phyloP scores from a whole-genome alignment of 1,140 invertebrate species.

The Homarus americanus region DNA sequence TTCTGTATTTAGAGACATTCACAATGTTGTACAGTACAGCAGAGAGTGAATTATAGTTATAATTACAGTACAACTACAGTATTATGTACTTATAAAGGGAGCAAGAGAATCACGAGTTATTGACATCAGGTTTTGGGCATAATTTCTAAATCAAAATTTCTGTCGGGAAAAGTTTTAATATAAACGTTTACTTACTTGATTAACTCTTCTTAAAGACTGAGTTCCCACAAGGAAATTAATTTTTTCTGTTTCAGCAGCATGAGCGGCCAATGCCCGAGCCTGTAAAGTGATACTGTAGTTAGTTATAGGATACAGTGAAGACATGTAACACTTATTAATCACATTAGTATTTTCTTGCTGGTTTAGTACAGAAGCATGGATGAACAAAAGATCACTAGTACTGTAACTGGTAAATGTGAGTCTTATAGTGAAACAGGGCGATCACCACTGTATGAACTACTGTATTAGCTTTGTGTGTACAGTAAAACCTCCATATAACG shows the following conservation, averaged over 20 bases:
- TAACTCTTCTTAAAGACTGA: slow-evolving; percentile 91
- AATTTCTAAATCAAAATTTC: too few species aligned
- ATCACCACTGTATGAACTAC: too few species aligned
- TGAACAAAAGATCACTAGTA: neutral
- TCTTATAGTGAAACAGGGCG: neutral
- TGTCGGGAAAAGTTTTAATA: too few species aligned
- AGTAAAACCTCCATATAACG: too few species aligned
- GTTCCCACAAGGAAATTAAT: slow-evolving; percentile 96
- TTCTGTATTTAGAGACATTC: too few species aligned
- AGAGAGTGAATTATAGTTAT: too few species aligned
- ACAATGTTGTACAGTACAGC: too few species aligned
- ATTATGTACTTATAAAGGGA: too few species aligned
- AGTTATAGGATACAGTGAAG: neutral
- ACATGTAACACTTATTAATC: neutral
- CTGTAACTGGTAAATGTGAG: neutral
- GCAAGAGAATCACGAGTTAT: too few species aligned
- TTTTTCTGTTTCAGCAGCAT: slow-evolving; percentile 90
- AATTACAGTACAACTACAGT: too few species aligned
- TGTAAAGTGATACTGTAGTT: slow-evolving; percentile 78
- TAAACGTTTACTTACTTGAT: slow-evolving; percentile 98
- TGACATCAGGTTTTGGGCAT: too few species aligned
- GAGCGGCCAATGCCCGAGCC: slow-evolving; percentile 91
- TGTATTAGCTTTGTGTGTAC: too few species aligned
- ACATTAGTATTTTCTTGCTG: neutral
- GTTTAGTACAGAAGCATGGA: neutral